These are phyloP conservation scores for Charanyca ferruginea DNA, from an alignment of 2,888 invertebrate species.

Conservation along the genomic window DNA sequence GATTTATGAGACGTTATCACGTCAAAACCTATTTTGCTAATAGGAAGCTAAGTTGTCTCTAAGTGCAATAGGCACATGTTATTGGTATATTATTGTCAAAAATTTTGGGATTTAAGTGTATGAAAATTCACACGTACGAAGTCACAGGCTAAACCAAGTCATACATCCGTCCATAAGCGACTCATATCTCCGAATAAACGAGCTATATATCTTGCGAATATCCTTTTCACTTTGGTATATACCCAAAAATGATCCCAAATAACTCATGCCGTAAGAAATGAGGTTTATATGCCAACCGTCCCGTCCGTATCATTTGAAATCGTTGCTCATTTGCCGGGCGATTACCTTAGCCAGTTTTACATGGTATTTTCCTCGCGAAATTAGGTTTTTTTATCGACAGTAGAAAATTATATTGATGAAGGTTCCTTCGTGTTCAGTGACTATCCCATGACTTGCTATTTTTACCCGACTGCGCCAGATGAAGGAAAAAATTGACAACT, in stretches of 20 bases:
- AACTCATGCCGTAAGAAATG: slow-evolving; percentile 38
- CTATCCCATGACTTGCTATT: not conserved
- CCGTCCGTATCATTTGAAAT: slow-evolving; percentile 27
- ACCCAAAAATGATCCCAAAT: slow-evolving; percentile 27
- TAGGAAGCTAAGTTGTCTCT: too few relatives aligned
- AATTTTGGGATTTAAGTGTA: too few relatives aligned
- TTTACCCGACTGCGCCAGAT: too few relatives aligned
- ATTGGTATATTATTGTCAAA: too few relatives aligned
- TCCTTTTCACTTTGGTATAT: slow-evolving; percentile 26
- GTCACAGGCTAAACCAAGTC: too few relatives aligned
- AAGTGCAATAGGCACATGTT: too few relatives aligned
- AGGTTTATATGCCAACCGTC: slow-evolving; percentile 15
- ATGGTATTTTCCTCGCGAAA: slow-evolving; percentile 18
- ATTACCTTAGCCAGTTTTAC: slow-evolving; percentile 12
- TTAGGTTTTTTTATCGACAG: slow-evolving; percentile 7
- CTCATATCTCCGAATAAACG: slow-evolving; percentile 37
- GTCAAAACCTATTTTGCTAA: too few relatives aligned
- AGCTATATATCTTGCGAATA: slow-evolving; percentile 38
- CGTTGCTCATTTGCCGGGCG: slow-evolving; percentile 14
- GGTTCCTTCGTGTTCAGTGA: not conserved
- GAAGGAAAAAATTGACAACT: too few relatives aligned
- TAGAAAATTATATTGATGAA: not conserved
- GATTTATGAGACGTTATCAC: too few relatives aligned
- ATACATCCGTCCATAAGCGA: slow-evolving; percentile 13
- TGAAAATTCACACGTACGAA: too few relatives aligned